Evolutionary conservation across 2,113 vertebrate genomes (phyloP), one percentile per base, ranked within the genome.

Genomic region (Pseudolaguvia tuberculata): DNA sequence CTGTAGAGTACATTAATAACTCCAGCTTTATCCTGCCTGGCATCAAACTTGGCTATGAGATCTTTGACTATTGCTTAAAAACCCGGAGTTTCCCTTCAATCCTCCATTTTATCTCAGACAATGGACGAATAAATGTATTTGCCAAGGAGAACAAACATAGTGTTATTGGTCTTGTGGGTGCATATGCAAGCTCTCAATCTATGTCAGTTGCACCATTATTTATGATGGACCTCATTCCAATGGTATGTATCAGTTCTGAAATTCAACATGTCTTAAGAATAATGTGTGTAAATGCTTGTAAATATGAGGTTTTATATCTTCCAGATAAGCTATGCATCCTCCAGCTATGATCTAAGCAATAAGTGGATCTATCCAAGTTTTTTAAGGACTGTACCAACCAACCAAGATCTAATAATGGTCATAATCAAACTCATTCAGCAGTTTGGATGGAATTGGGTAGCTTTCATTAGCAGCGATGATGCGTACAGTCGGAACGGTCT

Each of bases 1-100:
- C 89, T 0, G 69, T 94, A 0, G 88, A 94, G 71, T 87, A 94
- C 82, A 92, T 96, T 56, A 96, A 95, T 80, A 94, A 94, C 80
- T 90, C 91, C 68, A 91, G 85, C 0, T 0, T 18, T 1, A 87
- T 96, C 0, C 87, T 95, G 13, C 93, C 93, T 47, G 89, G 89
- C 0, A 15, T 95, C 51, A 88, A 90, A 0, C 79, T 95, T 27
- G 93, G 93, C 27, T 96, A 93, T 0, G 84, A 93, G 14, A 88
- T 94, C 61, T 91, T 90, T 0, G 91, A 95, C 13, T 82, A 86
- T 69, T 95, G 95, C 81, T 89, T 89, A 0, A 80, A 87, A 12
- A n/a, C 69, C 0, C 31, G 84, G 45, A 92, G 78, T 47, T 78
- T 93, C 2, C 86, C 89, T 0, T 88, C 86, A 9, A 57, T 78